Conservation (phyloP, 2,113 vertebrate species). For the Danio rerio region DNA sequence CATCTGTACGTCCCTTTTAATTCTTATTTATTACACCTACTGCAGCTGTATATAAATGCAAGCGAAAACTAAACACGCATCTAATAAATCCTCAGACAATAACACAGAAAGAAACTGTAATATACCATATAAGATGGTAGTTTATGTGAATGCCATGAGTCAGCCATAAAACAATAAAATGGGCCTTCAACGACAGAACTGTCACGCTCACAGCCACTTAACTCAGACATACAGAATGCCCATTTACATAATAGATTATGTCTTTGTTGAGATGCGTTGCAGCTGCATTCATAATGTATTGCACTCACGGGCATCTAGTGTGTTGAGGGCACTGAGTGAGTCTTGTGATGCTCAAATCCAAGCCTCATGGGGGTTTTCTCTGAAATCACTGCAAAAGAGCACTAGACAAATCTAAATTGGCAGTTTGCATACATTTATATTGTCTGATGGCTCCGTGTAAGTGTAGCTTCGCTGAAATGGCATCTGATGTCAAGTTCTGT, state of each 20-base stretch:
- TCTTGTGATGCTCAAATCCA: conserved; percentile 20
- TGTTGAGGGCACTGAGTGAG: conserved; percentile 38
- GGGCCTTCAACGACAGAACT: conserved; percentile 18
- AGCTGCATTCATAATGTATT: conserved; percentile 48
- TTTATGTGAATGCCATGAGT: conserved; percentile 34
- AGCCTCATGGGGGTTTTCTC: conserved; percentile 35
- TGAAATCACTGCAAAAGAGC: conserved; percentile 43
- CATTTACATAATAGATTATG: conserved; percentile 56
- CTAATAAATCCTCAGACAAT: conserved; percentile 25
- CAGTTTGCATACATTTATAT: conserved; percentile 40
- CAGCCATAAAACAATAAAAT: conserved; percentile 32
- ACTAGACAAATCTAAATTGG: conserved; percentile 44
- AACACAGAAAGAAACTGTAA: not conserved
- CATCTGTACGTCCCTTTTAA: not conserved
- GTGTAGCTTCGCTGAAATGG: not conserved
- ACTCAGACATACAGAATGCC: conserved; percentile 43
- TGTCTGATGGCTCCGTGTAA: conserved; percentile 22
- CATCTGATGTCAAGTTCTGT: conserved; percentile 5
- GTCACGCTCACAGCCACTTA: conserved; percentile 46
- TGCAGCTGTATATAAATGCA: conserved; percentile 14
- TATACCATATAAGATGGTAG: conserved; percentile 13
- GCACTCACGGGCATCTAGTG: conserved; percentile 38
- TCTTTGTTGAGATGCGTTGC: conserved; percentile 51
- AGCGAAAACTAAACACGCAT: not conserved
- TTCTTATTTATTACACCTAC: conserved; percentile 17